A percentile compares a stretch with the other conserved stretches of the same genome.
Conservation (phyloP, 2,888 invertebrate genomes). For the Sarcophaga rosellei region DNA sequence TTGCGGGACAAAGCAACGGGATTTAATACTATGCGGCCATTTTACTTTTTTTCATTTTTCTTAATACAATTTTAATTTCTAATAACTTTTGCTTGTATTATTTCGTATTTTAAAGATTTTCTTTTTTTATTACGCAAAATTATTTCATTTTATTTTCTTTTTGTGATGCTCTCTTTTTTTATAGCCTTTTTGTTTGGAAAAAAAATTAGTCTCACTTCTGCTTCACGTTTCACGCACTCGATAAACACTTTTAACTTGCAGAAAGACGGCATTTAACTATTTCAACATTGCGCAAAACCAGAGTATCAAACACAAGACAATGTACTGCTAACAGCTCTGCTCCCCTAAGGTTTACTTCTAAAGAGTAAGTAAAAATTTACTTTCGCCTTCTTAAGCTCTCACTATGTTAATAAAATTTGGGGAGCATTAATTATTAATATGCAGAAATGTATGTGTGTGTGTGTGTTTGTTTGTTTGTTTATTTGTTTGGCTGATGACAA, state of each 20-base stretch:
- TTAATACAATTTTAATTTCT: not conserved
- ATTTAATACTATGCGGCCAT: not conserved
- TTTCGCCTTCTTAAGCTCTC: too few species aligned
- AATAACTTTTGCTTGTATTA: not conserved
- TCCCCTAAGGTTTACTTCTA: not conserved
- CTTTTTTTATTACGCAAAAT: conserved; percentile 43
- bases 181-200: not conserved
- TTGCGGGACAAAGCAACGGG: not conserved
- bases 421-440: too few species aligned
- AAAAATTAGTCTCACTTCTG: not conserved
- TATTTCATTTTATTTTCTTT: not conserved
- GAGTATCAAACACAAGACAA: conserved; percentile 54
- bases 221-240: not conserved
- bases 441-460: too few species aligned
- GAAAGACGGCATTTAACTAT: conserved; percentile 67
- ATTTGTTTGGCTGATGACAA: too few species aligned
- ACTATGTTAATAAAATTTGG: too few species aligned
- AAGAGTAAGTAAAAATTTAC: not conserved
- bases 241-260: conserved; percentile 55
- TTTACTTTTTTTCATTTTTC: not conserved
- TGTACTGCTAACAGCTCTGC: conserved; percentile 54
- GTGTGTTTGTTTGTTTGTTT: too few species aligned
- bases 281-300: conserved; percentile 62
- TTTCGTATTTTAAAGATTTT: not conserved
- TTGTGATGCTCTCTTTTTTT: not conserved